Conservation (phyloP, 1,140 invertebrate species). For the Panonychus citri region DNA sequence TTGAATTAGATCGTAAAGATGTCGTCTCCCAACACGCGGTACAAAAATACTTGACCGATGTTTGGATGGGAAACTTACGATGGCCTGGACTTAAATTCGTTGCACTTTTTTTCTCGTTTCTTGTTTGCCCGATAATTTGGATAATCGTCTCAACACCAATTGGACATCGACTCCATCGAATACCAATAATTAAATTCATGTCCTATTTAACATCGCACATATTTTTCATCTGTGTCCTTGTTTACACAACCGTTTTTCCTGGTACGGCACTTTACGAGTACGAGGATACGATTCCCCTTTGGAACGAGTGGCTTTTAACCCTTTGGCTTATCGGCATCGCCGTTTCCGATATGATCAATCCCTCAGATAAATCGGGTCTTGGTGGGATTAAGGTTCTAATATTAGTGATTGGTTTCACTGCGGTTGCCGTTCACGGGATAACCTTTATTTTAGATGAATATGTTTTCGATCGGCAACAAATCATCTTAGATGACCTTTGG, state of each 20-base stretch:
- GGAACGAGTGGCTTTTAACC: constrained; percentile 91
- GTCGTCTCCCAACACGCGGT: constrained; percentile 34
- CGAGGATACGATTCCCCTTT: constrained; percentile 32
- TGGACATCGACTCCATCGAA: constrained; percentile 66
- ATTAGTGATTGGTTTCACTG: constrained; percentile 69
- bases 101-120: constrained; percentile 66
- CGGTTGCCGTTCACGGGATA: constrained; percentile 53
- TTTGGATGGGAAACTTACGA: constrained; percentile 81
- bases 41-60: constrained; percentile 44
- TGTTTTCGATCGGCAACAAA: not conserved
- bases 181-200: constrained; percentile 97
- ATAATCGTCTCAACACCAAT: constrained; percentile 81
- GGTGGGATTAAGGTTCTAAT: constrained; percentile 73
- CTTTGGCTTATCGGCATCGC: constrained; percentile 86
- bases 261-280: constrained; percentile 31
- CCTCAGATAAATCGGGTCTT: constrained; percentile 75
- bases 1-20: constrained; percentile 81
- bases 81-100: constrained; percentile 89
- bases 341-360: constrained; percentile 85
- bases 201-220: constrained; percentile 94
- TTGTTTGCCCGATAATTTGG: constrained; percentile 87
- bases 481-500: not conserved
- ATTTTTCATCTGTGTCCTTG: constrained; percentile 78
- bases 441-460: not conserved
- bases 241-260: constrained; percentile 69